Evolutionary conservation across 2,797 vertebrate species (phyloP), one percentile per base, ranked within the genome.

Genomic region (Ambastaia sidthimunki): DNA sequence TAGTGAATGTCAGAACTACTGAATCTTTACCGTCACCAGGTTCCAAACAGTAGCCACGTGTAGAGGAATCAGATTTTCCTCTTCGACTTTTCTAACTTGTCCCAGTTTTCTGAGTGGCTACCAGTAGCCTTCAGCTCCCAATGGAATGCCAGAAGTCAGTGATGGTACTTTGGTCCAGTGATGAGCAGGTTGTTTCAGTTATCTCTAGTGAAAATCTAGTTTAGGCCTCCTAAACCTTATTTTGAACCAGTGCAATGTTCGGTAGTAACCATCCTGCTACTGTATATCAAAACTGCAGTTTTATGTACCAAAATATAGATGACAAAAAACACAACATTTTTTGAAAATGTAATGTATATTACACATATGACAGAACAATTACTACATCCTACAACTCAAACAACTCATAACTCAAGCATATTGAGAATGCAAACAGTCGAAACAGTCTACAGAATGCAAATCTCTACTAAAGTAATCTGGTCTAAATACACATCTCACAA

Each of bases 31-130:
- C 18, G 37, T 4, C 1, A 66, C 19, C n/a, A 54, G 65, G 66
- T 50, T 82, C 48, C 71, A 84, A 84, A 81, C 75, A 84, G 79
- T 81, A 74, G 66, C 71, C 48, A 21, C 44, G 19, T 23, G 21
- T 34, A 67, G 18, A 41, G 18, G 18, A 70, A 73, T 80, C 73
- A 63, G 13, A 73, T 83, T 73, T 72, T 80, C 67, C 47, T 83
- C 48, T 77, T 50, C 73, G 47, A 62, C 79, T 69, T 80, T 74
- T 50, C 63, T 48, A 31, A 60, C 62, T 31, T 71, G 19, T 70
- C 18, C 50, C 74, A 68, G 72, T 79, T 81, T 81, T 50, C 23
- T 59, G 62, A 71, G 67, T 48, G 55, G 62, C 67, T 78, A 41
- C 44, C n/a, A 50, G 67, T 47, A 55, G 57, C 59, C 57, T 62